These are phyloP conservation scores for Cosmorhoe ocellata DNA, from an alignment of 2,888 invertebrate genomes.

Conservation along the genomic window DNA sequence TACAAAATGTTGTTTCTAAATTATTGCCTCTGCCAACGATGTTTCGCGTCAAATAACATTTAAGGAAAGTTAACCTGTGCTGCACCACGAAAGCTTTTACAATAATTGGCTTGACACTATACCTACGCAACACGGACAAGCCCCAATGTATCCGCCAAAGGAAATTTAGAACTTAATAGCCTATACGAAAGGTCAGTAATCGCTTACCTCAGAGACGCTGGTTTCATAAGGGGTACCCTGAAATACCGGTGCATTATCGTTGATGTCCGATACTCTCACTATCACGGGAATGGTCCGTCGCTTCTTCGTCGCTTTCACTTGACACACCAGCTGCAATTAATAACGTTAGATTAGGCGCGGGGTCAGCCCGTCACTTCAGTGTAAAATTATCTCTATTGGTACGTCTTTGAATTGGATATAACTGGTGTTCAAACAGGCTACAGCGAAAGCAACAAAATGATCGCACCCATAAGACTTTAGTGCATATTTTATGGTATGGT, in stretches of 20 bases:
- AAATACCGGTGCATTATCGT: constrained; percentile 94
- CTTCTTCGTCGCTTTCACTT: constrained; percentile 89
- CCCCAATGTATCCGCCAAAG: not conserved
- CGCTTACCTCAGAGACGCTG: constrained; percentile 91
- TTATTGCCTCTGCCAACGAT: constrained; percentile 12
- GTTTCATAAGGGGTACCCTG: constrained; percentile 92
- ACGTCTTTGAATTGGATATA: no score
- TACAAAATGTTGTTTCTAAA: constrained; percentile 11
- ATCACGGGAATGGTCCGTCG: constrained; percentile 93
- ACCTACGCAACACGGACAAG: constrained; percentile 15
- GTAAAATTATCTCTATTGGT: not conserved
- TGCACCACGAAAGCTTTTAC: constrained; percentile 23
- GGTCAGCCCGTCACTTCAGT: constrained; percentile 2
- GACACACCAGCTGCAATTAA: constrained; percentile 89
- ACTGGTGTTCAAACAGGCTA: no score
- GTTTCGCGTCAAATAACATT: constrained; percentile 17
- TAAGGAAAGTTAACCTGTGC: constrained; percentile 23
- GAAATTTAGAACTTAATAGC: constrained; percentile 8
- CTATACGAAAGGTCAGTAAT: constrained; percentile 10
- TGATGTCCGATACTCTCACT: constrained; percentile 94
- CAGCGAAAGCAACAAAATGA: no score
- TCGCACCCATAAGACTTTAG: no score
- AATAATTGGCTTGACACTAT: constrained; percentile 28
- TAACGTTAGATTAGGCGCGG: constrained; percentile 31
- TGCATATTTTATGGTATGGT: no score